phyloP scores from a whole-genome alignment of 1,140 invertebrate species.

The Drosophila bifasciata region DNA sequence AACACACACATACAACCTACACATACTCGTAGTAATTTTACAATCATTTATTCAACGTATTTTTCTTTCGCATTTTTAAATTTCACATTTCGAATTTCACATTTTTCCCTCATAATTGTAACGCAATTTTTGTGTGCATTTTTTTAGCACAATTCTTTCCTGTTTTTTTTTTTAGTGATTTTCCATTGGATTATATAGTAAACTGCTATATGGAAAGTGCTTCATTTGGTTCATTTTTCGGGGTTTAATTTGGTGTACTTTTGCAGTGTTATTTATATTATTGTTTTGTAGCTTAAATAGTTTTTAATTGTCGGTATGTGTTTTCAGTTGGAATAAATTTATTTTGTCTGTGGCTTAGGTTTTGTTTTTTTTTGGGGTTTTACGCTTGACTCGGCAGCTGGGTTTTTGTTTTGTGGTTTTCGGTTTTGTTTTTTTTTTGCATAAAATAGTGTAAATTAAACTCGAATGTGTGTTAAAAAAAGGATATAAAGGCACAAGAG shows the following conservation, averaged over 20 bases:
- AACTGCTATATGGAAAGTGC: background rate
- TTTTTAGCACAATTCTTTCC: background rate
- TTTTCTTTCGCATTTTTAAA: conserved; percentile 12
- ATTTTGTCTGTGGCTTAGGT: conserved; percentile 8
- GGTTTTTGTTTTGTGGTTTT: too few relatives aligned
- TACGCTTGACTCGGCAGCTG: conserved; percentile 5
- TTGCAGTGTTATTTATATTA: background rate
- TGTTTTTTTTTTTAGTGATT: background rate
- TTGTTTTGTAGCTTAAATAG: conserved; percentile 13
- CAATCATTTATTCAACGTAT: background rate
- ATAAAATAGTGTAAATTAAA: conserved; percentile 1
- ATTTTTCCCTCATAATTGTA: background rate
- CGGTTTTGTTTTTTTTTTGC: conserved; percentile 6
- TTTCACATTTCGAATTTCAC: conserved; percentile 5
- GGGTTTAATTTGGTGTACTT: background rate
- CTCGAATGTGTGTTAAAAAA: too few relatives aligned
- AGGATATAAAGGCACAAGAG: too few relatives aligned
- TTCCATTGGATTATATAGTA: conserved; percentile 1
- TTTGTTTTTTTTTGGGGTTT: conserved; percentile 9
- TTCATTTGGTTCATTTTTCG: conserved; percentile 19
- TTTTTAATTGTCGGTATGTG: conserved; percentile 13
- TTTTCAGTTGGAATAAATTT: conserved; percentile 9
- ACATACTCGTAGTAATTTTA: too few relatives aligned
- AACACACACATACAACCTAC: too few relatives aligned
- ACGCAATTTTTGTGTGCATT: background rate